Base-by-base conservation (phyloP, 2,888 invertebrate species). In the Hoplodrina ambigua region DNA sequence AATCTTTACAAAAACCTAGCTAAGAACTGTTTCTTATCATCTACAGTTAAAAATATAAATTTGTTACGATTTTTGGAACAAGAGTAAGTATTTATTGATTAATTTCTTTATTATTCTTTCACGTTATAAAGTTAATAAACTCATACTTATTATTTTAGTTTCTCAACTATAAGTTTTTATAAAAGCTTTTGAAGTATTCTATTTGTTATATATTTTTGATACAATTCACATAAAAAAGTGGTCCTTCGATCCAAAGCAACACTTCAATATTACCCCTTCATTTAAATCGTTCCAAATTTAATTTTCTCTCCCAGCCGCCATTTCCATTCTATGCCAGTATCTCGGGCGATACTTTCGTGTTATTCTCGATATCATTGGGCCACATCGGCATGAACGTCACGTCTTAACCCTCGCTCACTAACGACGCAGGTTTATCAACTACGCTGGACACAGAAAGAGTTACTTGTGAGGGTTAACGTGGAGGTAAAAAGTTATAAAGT, bases 381-480 rank as follows among this genome's bases (percentile, higher is more conserved):
- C 52, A 17, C 72, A 80, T 84, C 69, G 20, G 79, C 72, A 89
- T 82, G 83, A 73, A 65, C 69, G 82, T 87, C 89, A 89, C 89
- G 89, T 84, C 67, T 81, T 74, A 73, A 71, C 84, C 84, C 84
- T 78, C 72, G 78, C 73, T 55, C 65, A 80, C 85, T 88, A 87
- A 88, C 86, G 85, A 87, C 74, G 66, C 61, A 59, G 80, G 70
- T 85, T 85, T 86, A 87, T 85, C 87, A 85, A 83, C 83, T 78
- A 66, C 79, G 66, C 80, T 69, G 75, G 78, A 68, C 76, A 70
- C 65, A 68, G 72, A 79, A 80, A 79, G 76, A 76, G 80, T 76
- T 79, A 79, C 78, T 72, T 56, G 71, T 60, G 50, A 67, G 63
- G 71, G 80, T 75, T 71, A 49, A 63, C 67, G 52, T 66, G 60